These are phyloP conservation scores for Parnassius smintheus DNA, from an alignment of 2,888 invertebrate species.

Conservation along the genomic window DNA sequence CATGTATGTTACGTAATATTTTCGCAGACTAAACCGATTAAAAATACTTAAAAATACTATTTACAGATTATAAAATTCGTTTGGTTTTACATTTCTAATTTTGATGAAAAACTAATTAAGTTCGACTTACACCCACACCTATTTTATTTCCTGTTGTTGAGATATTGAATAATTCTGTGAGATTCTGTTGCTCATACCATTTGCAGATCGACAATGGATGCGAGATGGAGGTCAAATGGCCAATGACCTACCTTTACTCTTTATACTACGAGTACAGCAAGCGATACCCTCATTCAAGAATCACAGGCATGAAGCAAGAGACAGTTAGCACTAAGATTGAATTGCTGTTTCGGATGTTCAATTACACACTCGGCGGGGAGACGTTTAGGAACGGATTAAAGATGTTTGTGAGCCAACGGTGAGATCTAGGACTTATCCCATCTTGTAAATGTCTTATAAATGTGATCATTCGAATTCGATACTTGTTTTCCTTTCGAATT, in stretches of 20 bases:
- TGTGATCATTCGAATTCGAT: too few species aligned
- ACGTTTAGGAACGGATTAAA: slow-evolving; percentile 88
- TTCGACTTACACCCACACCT: too few species aligned
- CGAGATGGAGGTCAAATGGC: slow-evolving; percentile 90
- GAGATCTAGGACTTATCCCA: slow-evolving; percentile 21
- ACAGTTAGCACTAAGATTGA: slow-evolving; percentile 88
- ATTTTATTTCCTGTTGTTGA: too few species aligned
- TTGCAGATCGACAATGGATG: slow-evolving; percentile 84
- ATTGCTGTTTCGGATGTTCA: slow-evolving; percentile 93
- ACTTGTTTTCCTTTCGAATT: too few species aligned
- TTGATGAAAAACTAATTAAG: too few species aligned
- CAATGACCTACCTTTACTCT: slow-evolving; percentile 88
- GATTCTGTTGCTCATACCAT: background rate
- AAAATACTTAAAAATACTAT: too few species aligned
- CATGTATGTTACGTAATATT: too few species aligned
- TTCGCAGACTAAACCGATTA: too few species aligned
- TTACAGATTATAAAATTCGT: too few species aligned
- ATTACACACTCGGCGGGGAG: slow-evolving; percentile 89
- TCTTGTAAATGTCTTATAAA: too few species aligned
- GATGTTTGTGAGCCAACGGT: slow-evolving; percentile 84
- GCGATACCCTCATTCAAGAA: slow-evolving; percentile 88
- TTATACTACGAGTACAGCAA: slow-evolving; percentile 91
- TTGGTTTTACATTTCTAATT: too few species aligned
- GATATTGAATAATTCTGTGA: too few species aligned
- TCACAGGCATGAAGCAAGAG: slow-evolving; percentile 88